Conservation (phyloP, 2,888 invertebrate genomes). For the Eurytoma adleriae region DNA sequence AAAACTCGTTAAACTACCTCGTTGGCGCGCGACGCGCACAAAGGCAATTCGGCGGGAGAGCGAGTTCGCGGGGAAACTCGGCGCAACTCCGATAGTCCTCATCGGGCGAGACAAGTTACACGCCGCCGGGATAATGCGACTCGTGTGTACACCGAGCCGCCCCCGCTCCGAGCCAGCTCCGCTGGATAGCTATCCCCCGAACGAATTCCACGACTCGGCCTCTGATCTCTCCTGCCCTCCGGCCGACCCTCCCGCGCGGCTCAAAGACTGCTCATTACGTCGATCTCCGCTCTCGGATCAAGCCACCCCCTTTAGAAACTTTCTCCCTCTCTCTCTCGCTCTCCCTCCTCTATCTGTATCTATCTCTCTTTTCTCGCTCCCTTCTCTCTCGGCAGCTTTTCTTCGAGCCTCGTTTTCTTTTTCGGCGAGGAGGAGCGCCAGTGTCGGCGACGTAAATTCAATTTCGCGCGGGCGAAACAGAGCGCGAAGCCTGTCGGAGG, state of each 20-base stretch:
- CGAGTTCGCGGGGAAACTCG: conserved; percentile 1
- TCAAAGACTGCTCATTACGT: conserved; percentile 31
- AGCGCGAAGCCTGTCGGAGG: not conserved
- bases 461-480: conserved; percentile 15
- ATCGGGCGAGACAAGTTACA: conserved; percentile 65
- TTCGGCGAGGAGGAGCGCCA: not conserved
- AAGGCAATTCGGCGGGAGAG: not conserved
- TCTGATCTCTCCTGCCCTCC: not conserved
- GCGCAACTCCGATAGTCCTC: conserved; percentile 65
- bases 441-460: conserved; percentile 21
- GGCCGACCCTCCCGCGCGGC: not conserved
- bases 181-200: not conserved
- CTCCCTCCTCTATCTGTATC: not conserved
- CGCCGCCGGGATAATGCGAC: conserved; percentile 55
- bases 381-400: not conserved
- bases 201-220: conserved; percentile 19
- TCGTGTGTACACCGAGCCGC: conserved; percentile 1
- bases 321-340: not conserved
- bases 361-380: not conserved
- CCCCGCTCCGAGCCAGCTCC: not conserved
- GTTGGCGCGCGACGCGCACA: conserved; percentile 4
- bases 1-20: conserved; percentile 34
- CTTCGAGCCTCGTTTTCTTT: not conserved
- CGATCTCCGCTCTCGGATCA: not conserved
- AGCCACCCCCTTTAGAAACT: not conserved